A percentile compares a stretch with the other conserved stretches of the same genome.
These are phyloP conservation scores for Macrosiphum euphorbiae DNA, from an alignment of 2,888 invertebrate genomes.

Conservation along the genomic window DNA sequence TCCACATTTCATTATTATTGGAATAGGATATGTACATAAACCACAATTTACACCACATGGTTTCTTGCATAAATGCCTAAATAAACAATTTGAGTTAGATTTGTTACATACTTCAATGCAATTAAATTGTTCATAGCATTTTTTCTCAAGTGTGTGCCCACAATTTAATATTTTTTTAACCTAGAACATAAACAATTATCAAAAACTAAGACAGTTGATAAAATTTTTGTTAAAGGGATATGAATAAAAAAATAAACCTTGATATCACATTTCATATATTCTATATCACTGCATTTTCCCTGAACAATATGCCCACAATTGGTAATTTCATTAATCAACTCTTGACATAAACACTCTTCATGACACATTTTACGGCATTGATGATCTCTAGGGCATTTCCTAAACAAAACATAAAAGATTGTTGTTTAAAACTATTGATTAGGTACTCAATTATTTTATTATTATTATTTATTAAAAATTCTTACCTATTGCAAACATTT, in stretches of 20 bases:
- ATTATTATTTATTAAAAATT: background rate
- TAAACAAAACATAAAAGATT: constrained; percentile 26
- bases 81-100: constrained; percentile 20
- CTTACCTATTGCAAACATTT: constrained; percentile 71
- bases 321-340: background rate
- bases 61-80: constrained; percentile 34
- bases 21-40: constrained; percentile 39
- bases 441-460: background rate
- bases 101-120: constrained; percentile 38
- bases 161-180: constrained; percentile 73
- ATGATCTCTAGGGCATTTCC: constrained; percentile 14
- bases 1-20: constrained; percentile 72
- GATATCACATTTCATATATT: background rate
- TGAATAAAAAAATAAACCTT: constrained; percentile 30
- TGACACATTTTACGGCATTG: constrained; percentile 72
- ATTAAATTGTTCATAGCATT: constrained; percentile 21
- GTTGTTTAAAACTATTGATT: background rate
- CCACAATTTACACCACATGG: constrained; percentile 38
- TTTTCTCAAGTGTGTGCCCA: constrained; percentile 70
- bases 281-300: constrained; percentile 44
- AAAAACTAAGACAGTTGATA: background rate
- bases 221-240: background rate
- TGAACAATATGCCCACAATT: constrained; percentile 24
- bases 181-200: constrained; percentile 66
- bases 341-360: constrained; percentile 70